phyloP scores from a whole-genome alignment of 2,797 vertebrate species.

The Tiaroga cobitis region DNA sequence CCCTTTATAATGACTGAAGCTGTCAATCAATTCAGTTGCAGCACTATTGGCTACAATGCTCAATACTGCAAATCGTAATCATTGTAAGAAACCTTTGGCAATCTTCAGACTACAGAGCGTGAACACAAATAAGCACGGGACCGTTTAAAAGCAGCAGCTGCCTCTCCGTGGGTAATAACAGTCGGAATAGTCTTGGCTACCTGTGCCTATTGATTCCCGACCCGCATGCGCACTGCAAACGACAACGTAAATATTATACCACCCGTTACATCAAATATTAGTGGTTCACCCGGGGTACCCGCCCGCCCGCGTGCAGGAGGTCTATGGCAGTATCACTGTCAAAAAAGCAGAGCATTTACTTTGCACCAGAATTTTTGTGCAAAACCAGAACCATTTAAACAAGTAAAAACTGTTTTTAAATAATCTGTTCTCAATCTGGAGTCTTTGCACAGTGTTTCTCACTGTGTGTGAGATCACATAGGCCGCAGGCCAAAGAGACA shows the following conservation, averaged over 20 bases:
- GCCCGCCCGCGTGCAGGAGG: rapidly evolving
- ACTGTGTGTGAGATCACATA: slow-evolving; percentile 64
- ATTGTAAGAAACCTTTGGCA: background rate
- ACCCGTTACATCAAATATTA: background rate
- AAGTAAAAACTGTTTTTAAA: background rate
- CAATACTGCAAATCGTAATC: background rate
- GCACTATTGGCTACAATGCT: background rate
- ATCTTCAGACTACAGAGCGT: background rate
- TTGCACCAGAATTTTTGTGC: background rate
- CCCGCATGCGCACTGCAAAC: background rate
- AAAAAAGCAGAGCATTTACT: background rate
- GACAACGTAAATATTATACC: background rate
- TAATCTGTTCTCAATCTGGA: slow-evolving; percentile 4
- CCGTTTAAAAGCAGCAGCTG: background rate
- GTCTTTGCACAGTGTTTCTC: slow-evolving; percentile 64
- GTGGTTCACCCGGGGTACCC: background rate
- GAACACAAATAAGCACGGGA: background rate
- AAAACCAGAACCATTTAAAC: slow-evolving; percentile 6
- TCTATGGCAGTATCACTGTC: background rate
- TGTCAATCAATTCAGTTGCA: background rate
- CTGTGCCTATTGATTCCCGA: background rate
- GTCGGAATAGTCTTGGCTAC: background rate
- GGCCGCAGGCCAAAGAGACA: slow-evolving; percentile 20
- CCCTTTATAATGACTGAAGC: background rate
- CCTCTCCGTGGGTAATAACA: background rate